A percentile compares a stretch with the other conserved stretches of the same genome.
Conservation (phyloP, 1,140 invertebrate species). For the Drosophila navojoa region DNA sequence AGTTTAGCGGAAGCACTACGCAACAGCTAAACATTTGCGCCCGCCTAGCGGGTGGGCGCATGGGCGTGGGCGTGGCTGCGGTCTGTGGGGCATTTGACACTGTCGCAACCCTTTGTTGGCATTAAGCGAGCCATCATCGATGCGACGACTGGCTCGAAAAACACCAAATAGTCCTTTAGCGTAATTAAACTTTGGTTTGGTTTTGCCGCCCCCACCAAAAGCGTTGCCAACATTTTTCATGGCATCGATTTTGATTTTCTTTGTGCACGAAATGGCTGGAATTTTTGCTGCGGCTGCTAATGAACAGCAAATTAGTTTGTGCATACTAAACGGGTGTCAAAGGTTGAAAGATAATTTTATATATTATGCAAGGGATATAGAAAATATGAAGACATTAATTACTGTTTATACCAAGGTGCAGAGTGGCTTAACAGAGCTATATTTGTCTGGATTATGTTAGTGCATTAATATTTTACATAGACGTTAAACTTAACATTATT, state of each 20-base stretch:
- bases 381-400: not conserved
- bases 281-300: conserved; percentile 9
- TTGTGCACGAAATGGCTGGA: not conserved
- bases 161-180: conserved; percentile 59
- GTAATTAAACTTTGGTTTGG: conserved; percentile 78
- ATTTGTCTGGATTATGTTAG: too few relatives aligned
- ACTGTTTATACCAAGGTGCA: too few relatives aligned
- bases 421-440: not conserved
- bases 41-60: conserved; percentile 19
- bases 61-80: conserved; percentile 24
- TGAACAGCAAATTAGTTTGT: conserved; percentile 5
- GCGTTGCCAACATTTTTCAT: conserved; percentile 23
- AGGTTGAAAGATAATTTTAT: not conserved
- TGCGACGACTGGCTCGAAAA: conserved; percentile 1
- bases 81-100: conserved; percentile 39
- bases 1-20: conserved; percentile 68
- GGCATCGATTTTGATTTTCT: conserved; percentile 18
- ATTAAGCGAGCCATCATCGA: conserved; percentile 36
- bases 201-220: conserved; percentile 19
- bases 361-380: not conserved
- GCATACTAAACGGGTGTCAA: not conserved
- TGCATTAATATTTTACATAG: too few relatives aligned
- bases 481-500: not conserved
- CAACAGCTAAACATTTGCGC: conserved; percentile 1
- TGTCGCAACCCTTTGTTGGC: conserved; percentile 21